Evolutionary conservation across 2,797 vertebrate species (phyloP).

Genomic region (Syngnathus rostellatus): DNA sequence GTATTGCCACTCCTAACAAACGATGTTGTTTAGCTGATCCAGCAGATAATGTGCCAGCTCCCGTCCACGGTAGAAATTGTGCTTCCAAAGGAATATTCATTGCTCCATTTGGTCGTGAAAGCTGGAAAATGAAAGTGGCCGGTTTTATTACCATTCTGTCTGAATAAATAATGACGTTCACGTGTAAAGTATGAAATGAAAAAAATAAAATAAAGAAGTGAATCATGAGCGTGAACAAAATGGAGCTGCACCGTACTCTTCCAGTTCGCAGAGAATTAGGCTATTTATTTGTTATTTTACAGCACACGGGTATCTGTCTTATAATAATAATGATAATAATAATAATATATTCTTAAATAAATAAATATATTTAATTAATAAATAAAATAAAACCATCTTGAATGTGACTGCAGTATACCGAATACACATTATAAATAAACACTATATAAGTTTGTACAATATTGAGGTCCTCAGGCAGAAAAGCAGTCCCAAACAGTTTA

Average conservation of each 20-base stretch:
- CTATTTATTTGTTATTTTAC: background rate
- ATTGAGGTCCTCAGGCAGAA: background rate
- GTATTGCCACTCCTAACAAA: slow-evolving; percentile 2
- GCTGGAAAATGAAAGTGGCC: slow-evolving; percentile 11
- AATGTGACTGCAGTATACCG: background rate
- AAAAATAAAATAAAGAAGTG: background rate
- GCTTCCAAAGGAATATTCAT: slow-evolving; percentile 9
- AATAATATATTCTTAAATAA: no score
- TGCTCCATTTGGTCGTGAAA: slow-evolving; percentile 13
- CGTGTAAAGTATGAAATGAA: slow-evolving; percentile 2
- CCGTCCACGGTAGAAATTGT: background rate
- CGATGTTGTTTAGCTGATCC: background rate
- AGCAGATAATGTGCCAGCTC: slow-evolving; percentile 3
- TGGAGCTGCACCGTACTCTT: background rate
- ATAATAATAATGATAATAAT: no score
- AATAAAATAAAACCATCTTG: background rate
- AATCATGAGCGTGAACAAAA: background rate
- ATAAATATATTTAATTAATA: no score
- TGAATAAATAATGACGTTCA: slow-evolving; percentile 1
- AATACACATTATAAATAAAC: no score
- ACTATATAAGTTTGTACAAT: background rate
- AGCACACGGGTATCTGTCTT: no score
- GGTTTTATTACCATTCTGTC: slow-evolving; percentile 8
- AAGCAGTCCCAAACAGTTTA: background rate
- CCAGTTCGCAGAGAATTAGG: background rate